Evolutionary conservation across 2,797 vertebrate genomes (phyloP).

Genomic region (Hozukius guyotensis): DNA sequence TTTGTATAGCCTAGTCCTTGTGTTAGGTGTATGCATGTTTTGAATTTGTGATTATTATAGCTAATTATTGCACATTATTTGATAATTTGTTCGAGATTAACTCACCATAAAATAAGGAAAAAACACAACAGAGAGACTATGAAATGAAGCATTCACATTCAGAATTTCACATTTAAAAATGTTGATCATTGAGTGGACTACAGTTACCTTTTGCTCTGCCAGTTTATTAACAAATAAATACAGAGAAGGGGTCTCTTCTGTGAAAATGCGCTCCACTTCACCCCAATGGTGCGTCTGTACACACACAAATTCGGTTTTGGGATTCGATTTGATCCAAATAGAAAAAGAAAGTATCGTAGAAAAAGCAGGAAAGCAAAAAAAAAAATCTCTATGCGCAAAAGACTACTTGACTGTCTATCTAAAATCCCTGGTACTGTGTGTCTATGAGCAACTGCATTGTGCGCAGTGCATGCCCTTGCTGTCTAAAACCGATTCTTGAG

Average conservation of each 20-base stretch:
- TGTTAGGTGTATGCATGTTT: conserved; percentile 40
- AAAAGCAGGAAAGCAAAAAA: conserved; percentile 76
- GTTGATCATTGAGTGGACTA: conserved; percentile 81
- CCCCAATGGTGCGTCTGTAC: conserved; percentile 78
- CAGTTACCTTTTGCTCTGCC: conserved; percentile 88
- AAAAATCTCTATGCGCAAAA: conserved; percentile 61
- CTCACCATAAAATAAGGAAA: conserved; percentile 61
- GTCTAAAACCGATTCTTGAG: conserved; percentile 78
- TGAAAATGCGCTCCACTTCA: conserved; percentile 83
- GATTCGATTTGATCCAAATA: conserved; percentile 83
- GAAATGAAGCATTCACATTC: conserved; percentile 73
- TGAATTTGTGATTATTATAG: conserved; percentile 31
- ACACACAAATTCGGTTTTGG: conserved; percentile 83
- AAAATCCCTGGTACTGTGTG: conserved; percentile 87
- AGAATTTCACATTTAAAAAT: conserved; percentile 69
- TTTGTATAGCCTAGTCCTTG: conserved; percentile 9
- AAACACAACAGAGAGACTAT: conserved; percentile 59
- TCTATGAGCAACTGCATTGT: conserved; percentile 95
- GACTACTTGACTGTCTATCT: conserved; percentile 84
- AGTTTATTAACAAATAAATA: conserved; percentile 88
- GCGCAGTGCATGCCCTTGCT: conserved; percentile 92
- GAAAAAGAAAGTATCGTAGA: conserved; percentile 76
- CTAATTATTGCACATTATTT: conserved; percentile 30
- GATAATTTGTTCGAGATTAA: conserved; percentile 40
- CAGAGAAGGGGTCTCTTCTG: conserved; percentile 84